phyloP scores from a whole-genome alignment of 2,113 vertebrate species.

The Sapajus apella region DNA sequence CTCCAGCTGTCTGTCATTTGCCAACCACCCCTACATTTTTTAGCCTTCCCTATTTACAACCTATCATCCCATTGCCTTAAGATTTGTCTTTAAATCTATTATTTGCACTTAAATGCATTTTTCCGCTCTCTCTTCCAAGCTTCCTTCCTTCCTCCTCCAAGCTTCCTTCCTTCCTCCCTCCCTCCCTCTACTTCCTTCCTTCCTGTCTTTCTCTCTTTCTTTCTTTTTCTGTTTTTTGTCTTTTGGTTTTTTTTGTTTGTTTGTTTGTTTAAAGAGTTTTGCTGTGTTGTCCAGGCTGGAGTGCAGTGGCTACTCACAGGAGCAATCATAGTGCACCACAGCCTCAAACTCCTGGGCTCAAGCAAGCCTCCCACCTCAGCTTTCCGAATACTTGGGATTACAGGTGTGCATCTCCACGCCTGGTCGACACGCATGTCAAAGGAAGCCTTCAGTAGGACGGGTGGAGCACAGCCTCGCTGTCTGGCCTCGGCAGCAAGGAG shows the following conservation, averaged over 20 bases:
- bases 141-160: no score
- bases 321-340: not conserved
- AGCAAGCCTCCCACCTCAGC: not conserved
- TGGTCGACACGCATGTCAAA: not conserved
- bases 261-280: not conserved
- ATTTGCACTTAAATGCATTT: not conserved
- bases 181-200: no score
- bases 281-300: not conserved
- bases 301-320: not conserved
- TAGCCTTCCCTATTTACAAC: not conserved
- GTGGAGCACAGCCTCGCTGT: not conserved
- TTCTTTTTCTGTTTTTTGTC: not conserved
- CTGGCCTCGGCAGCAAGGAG: fast-evolving
- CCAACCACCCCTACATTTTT: no score
- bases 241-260: no score
- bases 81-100: not conserved
- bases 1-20: not conserved
- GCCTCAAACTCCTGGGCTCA: not conserved
- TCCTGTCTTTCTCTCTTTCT: no score
- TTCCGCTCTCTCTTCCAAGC: no score
- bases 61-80: no score
- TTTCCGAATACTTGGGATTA: not conserved
- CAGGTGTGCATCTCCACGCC: not conserved
- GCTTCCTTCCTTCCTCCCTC: no score
- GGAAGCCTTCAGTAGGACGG: not conserved